A percentile compares a stretch with the other conserved stretches of the same genome.
Evolutionary conservation across 2,113 vertebrate species (phyloP).

Genomic region (Syngnathus typhle): DNA sequence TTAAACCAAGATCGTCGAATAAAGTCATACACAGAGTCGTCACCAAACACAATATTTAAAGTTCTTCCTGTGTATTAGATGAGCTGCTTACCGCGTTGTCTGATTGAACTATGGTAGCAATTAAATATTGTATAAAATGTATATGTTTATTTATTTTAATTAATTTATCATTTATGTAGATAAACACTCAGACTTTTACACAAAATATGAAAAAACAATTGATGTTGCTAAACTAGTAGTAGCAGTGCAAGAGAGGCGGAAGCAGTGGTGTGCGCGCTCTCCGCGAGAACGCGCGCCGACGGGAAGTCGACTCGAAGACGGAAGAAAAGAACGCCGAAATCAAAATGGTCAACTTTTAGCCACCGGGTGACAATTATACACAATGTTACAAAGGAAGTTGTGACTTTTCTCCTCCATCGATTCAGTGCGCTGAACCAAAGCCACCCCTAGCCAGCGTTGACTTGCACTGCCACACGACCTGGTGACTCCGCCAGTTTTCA

Average conservation of each 20-base stretch:
- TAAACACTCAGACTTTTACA: background rate
- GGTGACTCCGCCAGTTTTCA: constrained; percentile 40
- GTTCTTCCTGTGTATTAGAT: background rate
- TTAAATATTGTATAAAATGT: background rate
- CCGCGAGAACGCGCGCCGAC: constrained; percentile 36
- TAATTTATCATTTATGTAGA: background rate
- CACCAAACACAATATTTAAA: background rate
- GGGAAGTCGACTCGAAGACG: constrained; percentile 48
- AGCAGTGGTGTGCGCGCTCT: constrained; percentile 21
- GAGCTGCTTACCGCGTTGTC: background rate
- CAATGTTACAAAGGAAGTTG: constrained; percentile 9
- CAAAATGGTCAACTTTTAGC: constrained; percentile 52
- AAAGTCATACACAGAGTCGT: background rate
- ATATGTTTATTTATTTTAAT: too few relatives aligned
- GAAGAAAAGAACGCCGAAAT: constrained; percentile 44
- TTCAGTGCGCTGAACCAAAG: constrained; percentile 10
- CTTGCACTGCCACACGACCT: constrained; percentile 15
- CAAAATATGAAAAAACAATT: background rate
- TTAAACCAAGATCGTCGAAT: background rate
- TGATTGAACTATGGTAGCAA: background rate
- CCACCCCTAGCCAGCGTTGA: constrained; percentile 3
- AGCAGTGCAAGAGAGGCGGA: constrained; percentile 30
- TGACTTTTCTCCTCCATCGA: constrained; percentile 1
- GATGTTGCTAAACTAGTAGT: constrained; percentile 4
- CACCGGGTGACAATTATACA: constrained; percentile 12